Evolutionary conservation across 2,888 invertebrate genomes (phyloP), one percentile per base, ranked within the genome.

Genomic region (Thumatha senex): DNA sequence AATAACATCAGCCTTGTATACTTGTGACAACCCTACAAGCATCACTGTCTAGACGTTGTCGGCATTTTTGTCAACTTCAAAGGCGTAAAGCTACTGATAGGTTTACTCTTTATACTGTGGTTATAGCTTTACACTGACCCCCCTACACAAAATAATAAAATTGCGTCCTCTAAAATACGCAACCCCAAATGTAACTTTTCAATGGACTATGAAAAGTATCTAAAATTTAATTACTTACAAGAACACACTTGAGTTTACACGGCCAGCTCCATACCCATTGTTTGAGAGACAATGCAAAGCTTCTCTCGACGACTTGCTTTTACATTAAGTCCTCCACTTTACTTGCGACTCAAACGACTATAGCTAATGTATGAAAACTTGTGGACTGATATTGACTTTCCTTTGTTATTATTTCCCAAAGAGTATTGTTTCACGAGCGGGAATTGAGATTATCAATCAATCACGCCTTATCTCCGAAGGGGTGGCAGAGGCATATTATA

Each of bases 211-310:
- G 62, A 62, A 68, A 69, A 71, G 68, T 63, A 64, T 62, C 70
- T 66, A 59, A 69, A 75, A 72, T 75, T 74, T 74, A 72, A 79
- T 80, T 76, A 78, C 70, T 24, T 24, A 4, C 18, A 68, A 70
- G 64, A 40, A 69, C 69, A 71, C 72, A 71, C 72, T 75, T 71
- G 77, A 78, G 70, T 76, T 77, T 70, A 71, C 70, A 71, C 68
- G 72, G 65, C 35, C 63, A 67, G 67, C 58, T 72, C 70, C 65
- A 64, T 68, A 61, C 66, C 69, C 66, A 68, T 78, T 75, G 76
- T 78, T 71, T 70, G 63, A 62, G 53, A 58, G 63, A 73, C 72
- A 78, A 76, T 70, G 63, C 50, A 40, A 58, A 62, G 49, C 63
- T 59, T 57, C 58, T 63, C 48, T 56, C 56, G 18, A 24, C 61